Evolutionary conservation across 2,797 vertebrate species (phyloP).

Genomic region (Scarus forsteni): DNA sequence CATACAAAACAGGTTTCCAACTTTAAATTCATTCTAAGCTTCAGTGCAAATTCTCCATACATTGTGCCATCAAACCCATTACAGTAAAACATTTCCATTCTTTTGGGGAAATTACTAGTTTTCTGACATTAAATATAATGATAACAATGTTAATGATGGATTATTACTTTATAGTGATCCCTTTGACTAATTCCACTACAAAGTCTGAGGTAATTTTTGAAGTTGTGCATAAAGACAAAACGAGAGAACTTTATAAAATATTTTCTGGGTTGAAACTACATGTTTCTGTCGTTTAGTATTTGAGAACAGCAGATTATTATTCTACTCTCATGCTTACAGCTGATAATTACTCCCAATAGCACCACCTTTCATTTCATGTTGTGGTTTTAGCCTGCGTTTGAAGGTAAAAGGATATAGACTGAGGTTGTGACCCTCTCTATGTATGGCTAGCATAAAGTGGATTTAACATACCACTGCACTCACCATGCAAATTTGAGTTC

Average conservation of each 20-base stretch:
- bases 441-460: constrained; percentile 11
- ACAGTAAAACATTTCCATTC: not conserved
- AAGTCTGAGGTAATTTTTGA: no score
- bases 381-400: constrained; percentile 9
- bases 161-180: not conserved
- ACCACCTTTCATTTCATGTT: constrained; percentile 5
- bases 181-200: not conserved
- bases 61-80: not conserved
- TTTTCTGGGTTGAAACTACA: not conserved
- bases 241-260: not conserved
- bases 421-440: constrained; percentile 11
- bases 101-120: no score
- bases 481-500: not conserved
- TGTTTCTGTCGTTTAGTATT: constrained; percentile 1
- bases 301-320: not conserved
- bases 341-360: not conserved
- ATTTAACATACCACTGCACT: not conserved
- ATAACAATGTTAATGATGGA: not conserved
- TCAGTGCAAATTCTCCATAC: no score
- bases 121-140: no score
- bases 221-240: not conserved
- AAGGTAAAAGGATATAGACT: not conserved
- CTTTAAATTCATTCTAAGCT: not conserved
- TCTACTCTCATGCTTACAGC: constrained; percentile 10
- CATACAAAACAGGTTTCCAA: no score